phyloP scores from a whole-genome alignment of 1,140 invertebrate genomes.

The Nephila pilipes region DNA sequence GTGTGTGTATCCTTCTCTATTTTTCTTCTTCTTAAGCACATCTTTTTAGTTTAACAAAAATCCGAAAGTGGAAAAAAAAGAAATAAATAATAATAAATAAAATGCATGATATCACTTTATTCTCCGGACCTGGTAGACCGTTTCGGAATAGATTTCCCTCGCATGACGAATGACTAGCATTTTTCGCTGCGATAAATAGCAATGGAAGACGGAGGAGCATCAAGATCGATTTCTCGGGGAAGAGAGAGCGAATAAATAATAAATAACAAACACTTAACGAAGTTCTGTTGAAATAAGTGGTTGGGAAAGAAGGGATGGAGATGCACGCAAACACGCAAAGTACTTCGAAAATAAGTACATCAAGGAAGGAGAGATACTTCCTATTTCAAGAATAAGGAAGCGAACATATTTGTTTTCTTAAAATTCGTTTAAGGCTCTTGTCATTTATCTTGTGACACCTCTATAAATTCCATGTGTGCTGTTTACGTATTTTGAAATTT shows the following conservation, averaged over 20 bases:
- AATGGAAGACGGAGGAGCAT: not conserved
- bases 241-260: not conserved
- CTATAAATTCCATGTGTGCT: not conserved
- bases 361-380: not conserved
- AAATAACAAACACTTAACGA: constrained; percentile 38
- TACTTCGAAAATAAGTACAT: not conserved
- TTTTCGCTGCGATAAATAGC: not conserved
- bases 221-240: not conserved
- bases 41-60: not conserved
- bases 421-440: not conserved
- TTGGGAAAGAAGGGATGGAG: not conserved
- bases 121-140: not conserved
- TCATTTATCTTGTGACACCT: not conserved
- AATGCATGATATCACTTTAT: constrained; percentile 2
- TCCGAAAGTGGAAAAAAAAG: not conserved
- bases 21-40: not conserved
- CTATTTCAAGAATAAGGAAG: not conserved
- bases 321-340: not conserved
- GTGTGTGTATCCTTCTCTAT: not conserved
- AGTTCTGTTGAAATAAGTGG: constrained; percentile 3
- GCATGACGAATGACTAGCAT: not conserved
- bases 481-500: not conserved
- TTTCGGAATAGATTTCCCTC: not conserved
- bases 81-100: too few relatives aligned
- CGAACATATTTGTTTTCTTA: not conserved